Evolutionary conservation across 2,113 vertebrate genomes (phyloP).

Genomic region (Phylloscopus trochilus): DNA sequence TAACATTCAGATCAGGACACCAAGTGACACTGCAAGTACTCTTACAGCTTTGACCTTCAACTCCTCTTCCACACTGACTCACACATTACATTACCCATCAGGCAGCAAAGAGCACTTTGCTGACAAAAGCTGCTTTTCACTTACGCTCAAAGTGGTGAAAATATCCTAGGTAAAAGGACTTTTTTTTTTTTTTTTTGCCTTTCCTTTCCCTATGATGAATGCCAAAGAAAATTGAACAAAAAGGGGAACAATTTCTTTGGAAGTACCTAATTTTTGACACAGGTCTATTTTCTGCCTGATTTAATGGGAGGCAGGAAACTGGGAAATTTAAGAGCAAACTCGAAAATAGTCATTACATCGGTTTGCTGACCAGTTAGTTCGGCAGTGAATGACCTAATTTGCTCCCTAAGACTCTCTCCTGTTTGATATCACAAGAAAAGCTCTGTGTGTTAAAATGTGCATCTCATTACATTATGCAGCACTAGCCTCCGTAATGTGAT

Average conservation of each 20-base stretch:
- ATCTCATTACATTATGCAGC: conserved; percentile 41
- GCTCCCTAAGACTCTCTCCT: background rate
- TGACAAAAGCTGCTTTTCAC: conserved; percentile 30
- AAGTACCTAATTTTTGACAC: conserved; percentile 49
- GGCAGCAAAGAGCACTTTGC: conserved; percentile 47
- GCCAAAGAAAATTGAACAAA: conserved; percentile 30
- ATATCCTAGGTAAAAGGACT: conserved; percentile 29
- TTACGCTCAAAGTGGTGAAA: conserved; percentile 21
- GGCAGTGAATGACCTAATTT: background rate
- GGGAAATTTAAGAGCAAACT: conserved; percentile 43
- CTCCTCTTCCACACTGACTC: conserved; percentile 17
- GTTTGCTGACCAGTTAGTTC: conserved; percentile 43
- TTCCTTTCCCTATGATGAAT: background rate
- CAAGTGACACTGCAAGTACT: background rate
- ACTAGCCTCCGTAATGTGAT: conserved; percentile 50
- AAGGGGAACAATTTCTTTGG: conserved; percentile 27
- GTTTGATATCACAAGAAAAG: conserved; percentile 13
- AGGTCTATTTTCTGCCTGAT: conserved; percentile 38
- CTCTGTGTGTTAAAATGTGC: conserved; percentile 54
- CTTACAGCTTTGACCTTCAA: conserved; percentile 16
- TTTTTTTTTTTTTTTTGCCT: background rate
- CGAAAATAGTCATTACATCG: conserved; percentile 18
- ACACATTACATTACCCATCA: conserved; percentile 47
- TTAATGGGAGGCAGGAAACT: conserved; percentile 4
- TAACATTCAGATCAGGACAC: conserved; percentile 16